A percentile compares a stretch with the other conserved stretches of the same genome.
These are phyloP conservation scores for Macrotis lagotis DNA, from an alignment of 2,113 vertebrate genomes.

Conservation along the genomic window DNA sequence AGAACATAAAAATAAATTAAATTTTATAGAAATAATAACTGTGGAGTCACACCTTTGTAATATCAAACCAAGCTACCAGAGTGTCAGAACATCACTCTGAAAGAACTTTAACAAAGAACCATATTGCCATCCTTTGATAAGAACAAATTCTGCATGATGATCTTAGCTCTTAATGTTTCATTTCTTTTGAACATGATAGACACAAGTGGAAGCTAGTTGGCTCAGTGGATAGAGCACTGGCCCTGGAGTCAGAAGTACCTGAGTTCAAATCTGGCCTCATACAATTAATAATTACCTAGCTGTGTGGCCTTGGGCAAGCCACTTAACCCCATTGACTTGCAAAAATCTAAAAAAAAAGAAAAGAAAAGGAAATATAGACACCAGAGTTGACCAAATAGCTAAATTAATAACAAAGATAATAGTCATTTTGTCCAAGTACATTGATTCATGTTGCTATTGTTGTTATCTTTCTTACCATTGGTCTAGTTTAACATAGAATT, in stretches of 20 bases:
- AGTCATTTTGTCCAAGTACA: neutral
- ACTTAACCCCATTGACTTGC: no score
- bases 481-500: neutral
- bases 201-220: no score
- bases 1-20: conserved; percentile 43
- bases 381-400: neutral
- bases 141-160: conserved; percentile 58
- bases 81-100: neutral
- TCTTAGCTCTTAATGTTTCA: neutral
- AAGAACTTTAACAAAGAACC: conserved; percentile 59
- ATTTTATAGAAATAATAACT: conserved; percentile 60
- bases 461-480: neutral
- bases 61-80: conserved; percentile 57
- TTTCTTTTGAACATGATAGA: neutral
- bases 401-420: fast-evolving
- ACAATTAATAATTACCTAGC: no score
- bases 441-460: neutral
- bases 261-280: no score
- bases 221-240: no score
- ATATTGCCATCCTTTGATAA: conserved; percentile 75
- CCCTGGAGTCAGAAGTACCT: no score
- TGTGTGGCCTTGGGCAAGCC: no score
- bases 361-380: no score
- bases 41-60: conserved; percentile 72
- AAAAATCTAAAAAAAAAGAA: no score